A percentile compares a stretch with the other conserved stretches of the same genome.
These are phyloP conservation scores for Idaea biselata DNA, from an alignment of 2,888 invertebrate species.

Conservation along the genomic window DNA sequence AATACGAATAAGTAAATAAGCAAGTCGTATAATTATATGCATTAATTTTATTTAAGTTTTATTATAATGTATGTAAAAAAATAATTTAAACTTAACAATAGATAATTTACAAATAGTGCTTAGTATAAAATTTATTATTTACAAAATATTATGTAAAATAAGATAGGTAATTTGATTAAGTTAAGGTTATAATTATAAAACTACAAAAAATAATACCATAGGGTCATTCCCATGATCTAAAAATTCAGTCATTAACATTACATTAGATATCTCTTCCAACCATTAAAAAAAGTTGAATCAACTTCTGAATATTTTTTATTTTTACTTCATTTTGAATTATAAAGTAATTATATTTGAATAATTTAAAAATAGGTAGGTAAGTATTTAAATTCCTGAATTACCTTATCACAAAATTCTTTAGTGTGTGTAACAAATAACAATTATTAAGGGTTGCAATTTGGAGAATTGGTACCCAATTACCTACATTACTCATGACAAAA, in stretches of 20 bases:
- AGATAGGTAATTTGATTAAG: background rate
- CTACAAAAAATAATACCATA: background rate
- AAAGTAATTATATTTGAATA: no score
- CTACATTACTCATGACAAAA: no score
- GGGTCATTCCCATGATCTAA: background rate
- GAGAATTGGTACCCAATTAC: no score
- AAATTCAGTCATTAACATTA: conserved; percentile 1
- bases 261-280: background rate
- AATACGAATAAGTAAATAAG: no score
- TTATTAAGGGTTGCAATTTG: no score
- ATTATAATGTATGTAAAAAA: conserved; percentile 4
- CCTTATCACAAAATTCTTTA: no score
- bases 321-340: background rate
- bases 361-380: no score
- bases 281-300: background rate
- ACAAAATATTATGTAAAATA: background rate
- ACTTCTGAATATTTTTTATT: background rate
- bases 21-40: no score
- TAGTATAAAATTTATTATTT: background rate
- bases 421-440: no score
- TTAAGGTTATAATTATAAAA: background rate
- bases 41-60: no score
- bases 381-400: no score
- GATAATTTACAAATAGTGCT: background rate
- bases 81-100: background rate